A percentile compares a stretch with the other conserved stretches of the same genome.
phyloP scores from a whole-genome alignment of 2,888 invertebrate species.

The Ischnus inquisitorius region DNA sequence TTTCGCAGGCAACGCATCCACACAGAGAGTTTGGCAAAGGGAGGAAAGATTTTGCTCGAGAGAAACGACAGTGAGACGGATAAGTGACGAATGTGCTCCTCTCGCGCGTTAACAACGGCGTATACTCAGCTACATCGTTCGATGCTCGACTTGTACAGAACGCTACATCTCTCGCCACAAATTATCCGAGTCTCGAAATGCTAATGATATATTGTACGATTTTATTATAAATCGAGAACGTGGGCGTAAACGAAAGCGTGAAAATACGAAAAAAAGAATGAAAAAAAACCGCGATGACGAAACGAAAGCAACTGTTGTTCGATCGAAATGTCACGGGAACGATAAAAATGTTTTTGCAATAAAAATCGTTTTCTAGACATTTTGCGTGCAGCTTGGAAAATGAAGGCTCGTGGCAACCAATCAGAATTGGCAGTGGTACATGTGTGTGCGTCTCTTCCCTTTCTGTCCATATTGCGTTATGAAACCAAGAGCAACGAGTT shows the following conservation, averaged over 20 bases:
- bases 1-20: constrained; percentile 9
- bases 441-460: constrained; percentile 47
- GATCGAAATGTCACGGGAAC: neutral
- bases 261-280: too few species aligned
- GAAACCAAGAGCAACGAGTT: constrained; percentile 18
- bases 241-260: neutral
- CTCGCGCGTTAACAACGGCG: neutral
- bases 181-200: neutral
- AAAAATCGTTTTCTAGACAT: constrained; percentile 9
- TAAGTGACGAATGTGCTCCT: constrained; percentile 11
- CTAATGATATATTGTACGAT: neutral
- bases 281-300: neutral
- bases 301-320: neutral
- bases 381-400: constrained; percentile 9
- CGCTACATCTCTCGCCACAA: neutral
- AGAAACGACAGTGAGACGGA: neutral
- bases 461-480: constrained; percentile 63
- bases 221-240: neutral
- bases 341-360: neutral
- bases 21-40: constrained; percentile 12
- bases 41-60: constrained; percentile 10
- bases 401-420: constrained; percentile 28
- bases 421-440: constrained; percentile 29
- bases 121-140: neutral
- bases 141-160: neutral